Evolutionary conservation across 2,113 vertebrate genomes (phyloP), one percentile per base, ranked within the genome.

Genomic region (Protomyctophum bolini): DNA sequence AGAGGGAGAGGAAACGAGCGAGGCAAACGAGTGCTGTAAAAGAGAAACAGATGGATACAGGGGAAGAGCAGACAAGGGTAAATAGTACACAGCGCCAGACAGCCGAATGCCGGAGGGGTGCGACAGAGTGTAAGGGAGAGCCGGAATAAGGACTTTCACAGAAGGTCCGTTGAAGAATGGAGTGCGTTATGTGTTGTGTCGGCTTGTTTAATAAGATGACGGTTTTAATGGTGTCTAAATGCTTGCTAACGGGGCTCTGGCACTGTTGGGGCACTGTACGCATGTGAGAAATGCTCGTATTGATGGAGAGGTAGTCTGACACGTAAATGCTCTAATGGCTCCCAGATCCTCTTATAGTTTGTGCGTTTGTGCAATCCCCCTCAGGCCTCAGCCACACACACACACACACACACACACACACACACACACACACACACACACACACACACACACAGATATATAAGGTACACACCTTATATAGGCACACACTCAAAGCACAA

Each of bases 251-350:
- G 77, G 79, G 60, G 75, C 75, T 58, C 58, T 71, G 46, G 70
- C 9, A 63, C 72, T 83, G 57, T 48, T 33, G 65, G 71, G 75
- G 61, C 74, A 48, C 56, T 54, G 51, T 54, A n/a, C n/a, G 52
- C n/a, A 8, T 58, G 52, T 54, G 52, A 54, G 11, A 54, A 29
- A 29, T 59, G 57, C 29, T 33, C 57, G 9, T 28, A 33, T 54
- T 54, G 52, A 54, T 5, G 52, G n/a, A 54, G 73, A 81, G 52
- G 80, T 68, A 49, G 69, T 72, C 79, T 76, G 85, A 84, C 81
- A 82, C 79, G 71, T 72, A 85, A 86, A 82, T 70, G 82, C 49
- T 63, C 50, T 85, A 89, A 91, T 81, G 73, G 84, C 78, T 86
- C 85, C 83, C 84, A 81, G 71, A 85, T 84, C 79, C 70, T 76